These are phyloP conservation scores for Adela reaumurella DNA, from an alignment of 2,888 invertebrate species.

Conservation along the genomic window DNA sequence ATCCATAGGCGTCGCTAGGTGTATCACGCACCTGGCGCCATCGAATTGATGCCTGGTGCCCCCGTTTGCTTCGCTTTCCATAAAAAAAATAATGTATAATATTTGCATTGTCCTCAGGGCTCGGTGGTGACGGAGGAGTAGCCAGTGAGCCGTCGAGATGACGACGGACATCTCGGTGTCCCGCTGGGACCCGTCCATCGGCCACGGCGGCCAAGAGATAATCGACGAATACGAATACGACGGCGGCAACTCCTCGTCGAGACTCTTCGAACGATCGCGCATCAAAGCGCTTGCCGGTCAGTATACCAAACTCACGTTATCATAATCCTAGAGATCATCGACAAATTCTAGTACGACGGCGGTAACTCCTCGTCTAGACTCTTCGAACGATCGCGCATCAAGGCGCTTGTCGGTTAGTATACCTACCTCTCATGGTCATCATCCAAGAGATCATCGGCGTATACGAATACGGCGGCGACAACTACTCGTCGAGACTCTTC, in stretches of 20 bases:
- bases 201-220: slow-evolving; percentile 84
- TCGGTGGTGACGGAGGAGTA: background rate
- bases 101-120: background rate
- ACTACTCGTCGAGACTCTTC: too few relatives aligned
- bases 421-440: too few relatives aligned
- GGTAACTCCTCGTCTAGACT: too few relatives aligned
- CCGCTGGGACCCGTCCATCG: slow-evolving; percentile 92
- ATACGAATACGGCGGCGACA: slow-evolving; percentile 31
- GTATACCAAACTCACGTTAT: slow-evolving; percentile 11
- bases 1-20: too few relatives aligned
- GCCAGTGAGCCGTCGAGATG: slow-evolving; percentile 52
- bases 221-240: slow-evolving; percentile 99
- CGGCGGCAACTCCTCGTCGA: slow-evolving; percentile 97
- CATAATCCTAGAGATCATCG: too few relatives aligned
- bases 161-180: slow-evolving; percentile 97
- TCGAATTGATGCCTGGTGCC: too few relatives aligned
- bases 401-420: background rate
- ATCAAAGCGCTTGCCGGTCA: slow-evolving; percentile 97
- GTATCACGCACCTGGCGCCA: too few relatives aligned
- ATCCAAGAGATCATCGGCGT: too few relatives aligned
- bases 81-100: too few relatives aligned
- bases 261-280: slow-evolving; percentile 97
- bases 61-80: too few relatives aligned
- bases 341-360: too few relatives aligned
- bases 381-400: too few relatives aligned